Base-by-base conservation (phyloP, 35 echinoderm and acorn worm species). In the Holothuria glaberrima region DNA sequence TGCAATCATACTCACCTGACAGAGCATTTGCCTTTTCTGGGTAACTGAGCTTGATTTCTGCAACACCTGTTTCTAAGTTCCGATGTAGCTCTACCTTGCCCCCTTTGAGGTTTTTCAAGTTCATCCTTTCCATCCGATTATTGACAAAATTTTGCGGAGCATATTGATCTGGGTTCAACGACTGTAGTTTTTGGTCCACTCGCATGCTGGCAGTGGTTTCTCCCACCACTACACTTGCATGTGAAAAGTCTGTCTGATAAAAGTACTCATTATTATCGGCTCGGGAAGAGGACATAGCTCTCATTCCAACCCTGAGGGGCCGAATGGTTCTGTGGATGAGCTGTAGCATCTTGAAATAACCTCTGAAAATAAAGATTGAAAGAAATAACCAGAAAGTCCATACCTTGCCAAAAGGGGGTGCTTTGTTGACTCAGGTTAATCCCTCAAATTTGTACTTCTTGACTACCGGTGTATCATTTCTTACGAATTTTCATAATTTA, bases 1-100 rank as follows among this genome's bases (percentile, higher is more conserved):
- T n/a, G n/a, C n/a, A n/a, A n/a, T n/a, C n/a, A 18, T 38, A 19
- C 70, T 59, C 88, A 99, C 97, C 97, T 91, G 97, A 76, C 0
- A 99, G 27, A 45, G 97, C 93, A 91, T 99, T 99, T 18, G 89
- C 93, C 58, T 89, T 90, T 63, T 68, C 71, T 20, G 93, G 88
- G 68, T 99, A 91, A 72, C 71, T 95, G 46, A 99, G 71, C 12
- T 75, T 90, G 18, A 99, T 68, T 52, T 75, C 90, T 12, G 97
- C 97, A 57, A 99, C 71, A 7, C 97, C 97, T 5, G 88, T 95
- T 13, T 91, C 93, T 17, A 95, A 84, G 86, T 99, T 75, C 68
- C 92, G 83, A 0, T 88, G 70, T 0, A 93, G 70, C 33, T 92
- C 77, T 0, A 99, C 83, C 20, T 50, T 93, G 14, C 97, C 97